Evolutionary conservation across 2,888 invertebrate genomes (phyloP).

Genomic region (Metellina segmentata): DNA sequence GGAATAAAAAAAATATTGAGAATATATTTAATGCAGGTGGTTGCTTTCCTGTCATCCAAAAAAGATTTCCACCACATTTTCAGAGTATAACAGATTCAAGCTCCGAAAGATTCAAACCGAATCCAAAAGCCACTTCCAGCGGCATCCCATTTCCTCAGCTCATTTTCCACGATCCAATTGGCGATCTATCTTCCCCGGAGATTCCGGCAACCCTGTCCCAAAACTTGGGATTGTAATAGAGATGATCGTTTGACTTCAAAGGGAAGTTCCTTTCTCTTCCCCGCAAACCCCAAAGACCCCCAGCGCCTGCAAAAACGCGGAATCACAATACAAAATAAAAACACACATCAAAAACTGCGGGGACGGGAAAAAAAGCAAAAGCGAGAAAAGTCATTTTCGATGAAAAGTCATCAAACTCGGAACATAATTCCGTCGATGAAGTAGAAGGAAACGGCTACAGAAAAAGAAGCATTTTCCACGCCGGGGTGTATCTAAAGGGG

Average conservation of each 20-base stretch:
- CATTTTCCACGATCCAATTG: neutral
- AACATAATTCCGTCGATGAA: constrained; percentile 64
- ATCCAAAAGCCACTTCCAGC: neutral
- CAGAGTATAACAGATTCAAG: neutral
- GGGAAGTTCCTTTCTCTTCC: too few relatives aligned
- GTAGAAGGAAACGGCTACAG: constrained; percentile 5
- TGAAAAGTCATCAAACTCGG: constrained; percentile 56
- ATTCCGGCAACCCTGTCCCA: constrained; percentile 12
- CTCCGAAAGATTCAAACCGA: neutral
- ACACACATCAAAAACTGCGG: constrained; percentile 1
- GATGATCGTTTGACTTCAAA: constrained; percentile 49
- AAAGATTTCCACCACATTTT: neutral
- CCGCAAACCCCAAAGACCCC: neutral
- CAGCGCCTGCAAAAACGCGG: neutral
- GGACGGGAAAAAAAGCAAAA: neutral
- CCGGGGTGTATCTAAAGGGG: constrained; percentile 1
- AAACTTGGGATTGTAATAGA: constrained; percentile 45
- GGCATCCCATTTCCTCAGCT: neutral
- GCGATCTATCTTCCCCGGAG: neutral
- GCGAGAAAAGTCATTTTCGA: constrained; percentile 53
- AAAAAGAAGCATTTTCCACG: constrained; percentile 19
- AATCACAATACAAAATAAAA: neutral
- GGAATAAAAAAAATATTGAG: too few relatives aligned
- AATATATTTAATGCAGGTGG: too few relatives aligned
- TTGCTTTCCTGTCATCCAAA: neutral